A percentile compares a stretch with the other conserved stretches of the same genome.
Conservation (phyloP, 2,888 invertebrate genomes). For the Sinotaia quadrata region DNA sequence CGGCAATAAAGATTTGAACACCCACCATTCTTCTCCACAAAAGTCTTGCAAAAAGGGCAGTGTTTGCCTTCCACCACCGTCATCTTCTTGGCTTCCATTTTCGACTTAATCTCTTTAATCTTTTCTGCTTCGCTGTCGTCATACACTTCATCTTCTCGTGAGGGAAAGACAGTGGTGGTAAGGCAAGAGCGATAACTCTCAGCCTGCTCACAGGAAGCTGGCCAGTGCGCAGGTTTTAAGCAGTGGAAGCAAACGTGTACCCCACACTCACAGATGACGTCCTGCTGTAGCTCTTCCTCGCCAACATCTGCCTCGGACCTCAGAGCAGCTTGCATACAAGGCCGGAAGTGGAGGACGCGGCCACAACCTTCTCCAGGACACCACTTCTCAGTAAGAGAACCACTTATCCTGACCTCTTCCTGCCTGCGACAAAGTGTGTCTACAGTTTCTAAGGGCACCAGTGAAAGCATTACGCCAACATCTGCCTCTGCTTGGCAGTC, state of each 20-base stretch:
- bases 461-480: slow-evolving; percentile 32
- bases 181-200: slow-evolving; percentile 23
- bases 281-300: slow-evolving; percentile 13
- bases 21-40: slow-evolving; percentile 36
- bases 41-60: slow-evolving; percentile 34
- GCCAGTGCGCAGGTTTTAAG: slow-evolving; percentile 39
- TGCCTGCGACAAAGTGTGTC: slow-evolving; percentile 22
- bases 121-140: neutral
- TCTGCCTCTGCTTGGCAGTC: slow-evolving; percentile 33
- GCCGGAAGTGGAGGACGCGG: slow-evolving; percentile 28
- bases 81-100: neutral
- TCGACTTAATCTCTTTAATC: neutral
- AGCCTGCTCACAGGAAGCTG: slow-evolving; percentile 38
- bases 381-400: slow-evolving; percentile 33
- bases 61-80: slow-evolving; percentile 31
- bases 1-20: slow-evolving; percentile 30
- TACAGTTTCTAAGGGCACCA: slow-evolving; percentile 33
- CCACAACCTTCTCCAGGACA: slow-evolving; percentile 41
- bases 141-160: slow-evolving; percentile 3
- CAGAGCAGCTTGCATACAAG: neutral
- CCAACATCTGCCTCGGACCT: neutral
- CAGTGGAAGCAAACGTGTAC: slow-evolving; percentile 38
- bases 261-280: slow-evolving; percentile 36
- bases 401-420: slow-evolving; percentile 25
- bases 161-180: neutral